Base-by-base conservation (phyloP, 1,140 invertebrate species). In the Penaeus chinensis region DNA sequence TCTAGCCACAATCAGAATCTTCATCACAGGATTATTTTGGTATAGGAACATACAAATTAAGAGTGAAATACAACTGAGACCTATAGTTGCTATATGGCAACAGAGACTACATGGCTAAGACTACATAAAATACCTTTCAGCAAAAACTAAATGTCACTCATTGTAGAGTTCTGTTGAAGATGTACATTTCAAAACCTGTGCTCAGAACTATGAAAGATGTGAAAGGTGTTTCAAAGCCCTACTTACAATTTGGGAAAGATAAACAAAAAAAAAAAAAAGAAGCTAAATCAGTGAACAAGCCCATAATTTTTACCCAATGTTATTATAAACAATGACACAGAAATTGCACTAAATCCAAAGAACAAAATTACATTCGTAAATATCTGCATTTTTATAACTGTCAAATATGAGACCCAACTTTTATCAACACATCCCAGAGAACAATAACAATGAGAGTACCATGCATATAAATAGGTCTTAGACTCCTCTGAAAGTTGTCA, bases 71-170 rank as follows among this genome's bases (percentile, higher is more conserved):
- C 32, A 82, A 87, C 65, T 62, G 37, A 82, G 61, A 74, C 66
- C 54, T 63, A 87, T 82, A 87, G 79, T 63, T 87, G 85, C 79
- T 71, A 87, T 87, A 87, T 85, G 77, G 84, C 84, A 85, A 85
- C 77, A 85, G n/a, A 47, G 27, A 78, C 76, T 54, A 87, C 69
- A 74, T 82, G 54, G 85, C 79, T 81, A 74, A 87, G 54, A 66
- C 71, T 84, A 74, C 82, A 84, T 62, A 87, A 82, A 82, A 71
- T 54, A 74, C 78, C 74, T 76, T 87, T 66, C 54, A 69, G 78
- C 76, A 37, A 47, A 87, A 71, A 82, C 66, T 82, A 87, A 27
- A 86, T 74, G 65, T 69, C 63, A 79, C 60, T 85, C 37, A 82
- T n/a, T 82, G 62, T 32, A 65, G 37, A 63, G 22, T 54, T 54